Base-by-base conservation (phyloP, 92 coral and sea anemone genomes). In the Bergia sp. region DNA sequence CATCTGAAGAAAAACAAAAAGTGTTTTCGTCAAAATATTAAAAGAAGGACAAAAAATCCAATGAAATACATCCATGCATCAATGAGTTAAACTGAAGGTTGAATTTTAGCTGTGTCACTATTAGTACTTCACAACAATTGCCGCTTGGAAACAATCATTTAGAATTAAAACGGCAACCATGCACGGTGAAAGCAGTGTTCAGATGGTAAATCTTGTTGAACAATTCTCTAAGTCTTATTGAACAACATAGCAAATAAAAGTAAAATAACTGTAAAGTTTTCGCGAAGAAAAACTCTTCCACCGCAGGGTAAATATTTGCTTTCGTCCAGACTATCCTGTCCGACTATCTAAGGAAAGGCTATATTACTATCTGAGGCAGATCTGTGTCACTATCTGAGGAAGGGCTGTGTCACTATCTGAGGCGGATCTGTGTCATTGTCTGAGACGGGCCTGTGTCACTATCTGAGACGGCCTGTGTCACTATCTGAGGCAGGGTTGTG, bases 1-100 rank as follows among this genome's bases (percentile, higher is more conserved):
- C 99, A 76, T 94, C 99, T 96, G 79, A 2, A 76, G 58, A 81
- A 42, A 74, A 92, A 37, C 73, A 23, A 57, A 38, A 5, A 80
- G 3, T 21, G 5, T 18, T 18, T 73, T 0, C 36, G 64, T 36
- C 44, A 29, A 67, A 82, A 37, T 18, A 11, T 82, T 6, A 42
- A 86, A 76, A 45, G 43, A 16, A 16, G 5, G 23, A 61, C n/a
- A 61, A 20, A 61, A 23, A 61, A 10, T 57, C 65, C 18, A 57
- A 29, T 29, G 29, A 29, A 29, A 29, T 1, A 11, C 65, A 57
- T 57, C 10, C 12, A 11, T n/a, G n/a, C n/a, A n/a, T 57, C 65
- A 8, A 57, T 9, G 0, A 57, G 12, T 57, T 16, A 10, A 55
- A 18, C 16, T 4, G 69, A 61, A 21, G 69, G 29, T 61, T 53